phyloP scores from a whole-genome alignment of 2,113 vertebrate genomes.

The Oreocharis arfaki region DNA sequence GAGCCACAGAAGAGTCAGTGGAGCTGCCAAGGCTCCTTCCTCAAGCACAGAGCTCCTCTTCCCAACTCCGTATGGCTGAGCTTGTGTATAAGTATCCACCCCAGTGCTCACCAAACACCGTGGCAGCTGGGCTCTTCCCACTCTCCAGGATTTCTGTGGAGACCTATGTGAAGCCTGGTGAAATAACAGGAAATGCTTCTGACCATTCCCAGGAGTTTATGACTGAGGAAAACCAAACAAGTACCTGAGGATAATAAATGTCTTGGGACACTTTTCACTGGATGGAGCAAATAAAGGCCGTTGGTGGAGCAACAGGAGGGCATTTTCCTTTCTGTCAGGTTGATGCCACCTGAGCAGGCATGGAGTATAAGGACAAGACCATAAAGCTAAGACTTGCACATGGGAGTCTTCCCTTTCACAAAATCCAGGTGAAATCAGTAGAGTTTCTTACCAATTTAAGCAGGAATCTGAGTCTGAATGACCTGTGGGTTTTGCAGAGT shows the following conservation, averaged over 20 bases:
- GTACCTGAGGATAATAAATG: neutral
- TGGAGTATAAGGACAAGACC: neutral
- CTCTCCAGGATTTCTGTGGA: neutral
- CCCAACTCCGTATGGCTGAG: neutral
- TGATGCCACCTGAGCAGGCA: neutral
- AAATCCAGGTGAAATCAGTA: neutral
- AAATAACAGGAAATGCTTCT: neutral
- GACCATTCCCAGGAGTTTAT: neutral
- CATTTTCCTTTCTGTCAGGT: neutral
- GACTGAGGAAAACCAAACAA: neutral
- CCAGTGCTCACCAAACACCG: rapidly evolving
- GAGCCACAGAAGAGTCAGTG: neutral
- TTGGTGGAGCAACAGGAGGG: neutral
- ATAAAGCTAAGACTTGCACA: neutral
- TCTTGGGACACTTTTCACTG: neutral
- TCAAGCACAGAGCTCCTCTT: neutral
- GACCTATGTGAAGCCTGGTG: neutral
- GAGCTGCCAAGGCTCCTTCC: neutral
- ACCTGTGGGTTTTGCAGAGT: neutral
- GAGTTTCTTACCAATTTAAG: neutral
- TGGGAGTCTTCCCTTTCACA: neutral
- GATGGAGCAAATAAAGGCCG: neutral
- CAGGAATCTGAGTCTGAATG: neutral
- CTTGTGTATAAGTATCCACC: neutral
- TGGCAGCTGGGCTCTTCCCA: neutral